These are phyloP conservation scores for Agonopterix heracliana DNA, from an alignment of 2,888 invertebrate genomes.

Conservation along the genomic window DNA sequence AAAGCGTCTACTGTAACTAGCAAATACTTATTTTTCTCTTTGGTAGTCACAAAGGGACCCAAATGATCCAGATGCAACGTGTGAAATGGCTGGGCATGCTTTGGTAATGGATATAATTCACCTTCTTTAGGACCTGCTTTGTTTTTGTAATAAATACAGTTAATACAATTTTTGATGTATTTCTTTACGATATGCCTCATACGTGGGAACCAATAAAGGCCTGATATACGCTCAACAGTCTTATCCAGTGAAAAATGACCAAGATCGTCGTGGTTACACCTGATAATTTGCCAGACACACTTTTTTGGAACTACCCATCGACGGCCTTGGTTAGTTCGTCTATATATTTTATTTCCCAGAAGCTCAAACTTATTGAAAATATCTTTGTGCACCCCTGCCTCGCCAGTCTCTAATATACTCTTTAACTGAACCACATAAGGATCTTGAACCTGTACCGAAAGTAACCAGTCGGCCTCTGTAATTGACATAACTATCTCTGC, in stretches of 20 bases:
- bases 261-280: slow-evolving; percentile 24
- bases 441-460: slow-evolving; percentile 21
- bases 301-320: slow-evolving; percentile 25
- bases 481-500: slow-evolving; percentile 10
- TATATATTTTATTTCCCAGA: slow-evolving; percentile 22
- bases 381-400: slow-evolving; percentile 16
- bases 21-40: slow-evolving; percentile 21
- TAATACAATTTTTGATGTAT: slow-evolving; percentile 28
- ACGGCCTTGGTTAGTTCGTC: slow-evolving; percentile 19
- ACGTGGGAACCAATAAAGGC: slow-evolving; percentile 17
- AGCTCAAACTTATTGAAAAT: slow-evolving; percentile 21
- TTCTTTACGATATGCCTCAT: slow-evolving; percentile 17
- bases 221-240: slow-evolving; percentile 17
- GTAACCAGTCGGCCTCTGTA: slow-evolving; percentile 16
- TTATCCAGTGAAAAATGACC: slow-evolving; percentile 30
- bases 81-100: slow-evolving; percentile 22
- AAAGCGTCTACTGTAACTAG: slow-evolving; percentile 31
- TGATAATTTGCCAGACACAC: slow-evolving; percentile 23
- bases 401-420: slow-evolving; percentile 16
- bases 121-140: slow-evolving; percentile 17
- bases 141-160: slow-evolving; percentile 31
- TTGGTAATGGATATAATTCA: slow-evolving; percentile 16
- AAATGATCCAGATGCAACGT: slow-evolving; percentile 11
- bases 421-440: slow-evolving; percentile 8
- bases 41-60: slow-evolving; percentile 23